Evolutionary conservation across 2,113 vertebrate genomes (phyloP).

Genomic region (Anolis carolinensis): DNA sequence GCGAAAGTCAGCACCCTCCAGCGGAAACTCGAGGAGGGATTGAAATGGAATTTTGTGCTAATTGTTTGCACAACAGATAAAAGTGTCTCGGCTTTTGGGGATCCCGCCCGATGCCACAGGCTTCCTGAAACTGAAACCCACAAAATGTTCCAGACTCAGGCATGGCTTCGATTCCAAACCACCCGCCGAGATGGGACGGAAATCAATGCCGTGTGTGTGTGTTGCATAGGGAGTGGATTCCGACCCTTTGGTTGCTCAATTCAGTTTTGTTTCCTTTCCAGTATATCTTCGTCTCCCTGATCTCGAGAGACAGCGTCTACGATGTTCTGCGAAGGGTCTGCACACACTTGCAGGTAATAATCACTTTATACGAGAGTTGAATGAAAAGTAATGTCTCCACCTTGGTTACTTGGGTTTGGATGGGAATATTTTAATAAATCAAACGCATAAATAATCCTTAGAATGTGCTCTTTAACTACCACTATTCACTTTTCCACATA

Average conservation of each 20-base stretch:
- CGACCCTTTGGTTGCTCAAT: background rate
- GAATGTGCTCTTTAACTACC: no score
- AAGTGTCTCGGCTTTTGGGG: slow-evolving; percentile 13
- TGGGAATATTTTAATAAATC: no score
- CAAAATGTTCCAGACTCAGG: background rate
- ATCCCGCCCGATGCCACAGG: background rate
- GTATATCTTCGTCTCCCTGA: slow-evolving; percentile 93
- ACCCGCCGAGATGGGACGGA: background rate
- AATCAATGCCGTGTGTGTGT: background rate
- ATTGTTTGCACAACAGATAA: rapidly evolving
- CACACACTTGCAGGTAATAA: slow-evolving; percentile 94
- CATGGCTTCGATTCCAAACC: background rate
- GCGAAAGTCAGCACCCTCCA: rapidly evolving
- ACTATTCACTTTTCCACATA: no score
- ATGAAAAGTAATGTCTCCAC: no score
- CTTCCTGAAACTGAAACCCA: background rate
- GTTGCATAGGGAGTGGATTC: background rate
- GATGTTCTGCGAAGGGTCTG: slow-evolving; percentile 90
- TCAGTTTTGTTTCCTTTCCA: slow-evolving; percentile 57
- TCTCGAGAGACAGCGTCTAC: slow-evolving; percentile 93
- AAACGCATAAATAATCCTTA: no score
- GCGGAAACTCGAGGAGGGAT: rapidly evolving
- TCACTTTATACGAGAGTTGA: no score
- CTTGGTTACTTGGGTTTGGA: no score
- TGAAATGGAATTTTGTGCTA: rapidly evolving